phyloP scores from a whole-genome alignment of 2,888 invertebrate species.

The Melipona bicolor region DNA sequence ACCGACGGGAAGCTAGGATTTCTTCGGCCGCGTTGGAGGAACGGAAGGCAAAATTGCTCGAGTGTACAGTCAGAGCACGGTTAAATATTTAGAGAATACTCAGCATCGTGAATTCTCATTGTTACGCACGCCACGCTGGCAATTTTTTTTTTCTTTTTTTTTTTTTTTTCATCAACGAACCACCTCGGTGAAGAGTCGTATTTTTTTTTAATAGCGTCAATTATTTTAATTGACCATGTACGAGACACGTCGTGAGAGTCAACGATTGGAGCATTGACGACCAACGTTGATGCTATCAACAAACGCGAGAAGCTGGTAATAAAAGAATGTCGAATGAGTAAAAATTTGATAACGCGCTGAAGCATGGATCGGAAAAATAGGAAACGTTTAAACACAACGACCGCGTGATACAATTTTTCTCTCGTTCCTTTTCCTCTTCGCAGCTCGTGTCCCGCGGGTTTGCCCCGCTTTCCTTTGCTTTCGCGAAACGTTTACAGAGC shows the following conservation, averaged over 20 bases:
- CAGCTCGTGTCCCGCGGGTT: neutral
- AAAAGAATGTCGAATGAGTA: neutral
- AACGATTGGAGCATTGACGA: neutral
- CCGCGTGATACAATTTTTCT: neutral
- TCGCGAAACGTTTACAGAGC: slow-evolving; percentile 15
- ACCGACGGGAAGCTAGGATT: neutral
- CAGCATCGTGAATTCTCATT: slow-evolving; percentile 20
- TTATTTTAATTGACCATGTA: neutral
- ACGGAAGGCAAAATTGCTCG: slow-evolving; percentile 33
- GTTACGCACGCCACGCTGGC: neutral
- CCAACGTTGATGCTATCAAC: neutral
- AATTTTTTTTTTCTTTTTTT: neutral
- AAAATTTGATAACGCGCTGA: slow-evolving; percentile 3
- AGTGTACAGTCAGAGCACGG: slow-evolving; percentile 5
- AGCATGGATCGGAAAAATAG: slow-evolving; percentile 18
- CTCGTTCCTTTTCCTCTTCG: neutral
- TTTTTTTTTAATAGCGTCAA: slow-evolving; percentile 19
- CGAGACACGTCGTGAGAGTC: no score
- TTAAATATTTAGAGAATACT: slow-evolving; percentile 55
- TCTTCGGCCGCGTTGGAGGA: slow-evolving; percentile 6
- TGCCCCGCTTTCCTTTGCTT: neutral
- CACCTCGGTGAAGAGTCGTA: neutral
- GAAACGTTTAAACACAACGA: slow-evolving; percentile 26
- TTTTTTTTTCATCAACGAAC: no score
- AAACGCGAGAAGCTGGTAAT: no score